Evolutionary conservation across 2,888 invertebrate genomes (phyloP), one percentile per base, ranked within the genome.

Genomic region (Xylocampa areola): DNA sequence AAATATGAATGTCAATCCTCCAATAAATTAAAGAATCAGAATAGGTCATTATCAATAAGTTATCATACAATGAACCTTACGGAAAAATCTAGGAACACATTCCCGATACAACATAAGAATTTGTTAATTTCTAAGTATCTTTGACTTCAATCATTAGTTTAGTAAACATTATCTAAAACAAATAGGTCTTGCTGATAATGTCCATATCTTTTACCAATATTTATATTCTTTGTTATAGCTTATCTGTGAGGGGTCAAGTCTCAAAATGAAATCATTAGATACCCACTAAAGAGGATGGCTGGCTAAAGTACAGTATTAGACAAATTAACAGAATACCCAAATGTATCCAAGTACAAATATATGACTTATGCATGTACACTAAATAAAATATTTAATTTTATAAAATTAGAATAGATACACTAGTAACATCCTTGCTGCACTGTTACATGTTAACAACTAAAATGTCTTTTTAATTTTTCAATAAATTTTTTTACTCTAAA

Each of bases 391-490:
- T n/a, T n/a, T n/a, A n/a, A n/a, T n/a, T n/a, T n/a, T 35, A 25
- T 17, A 27, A 37, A 29, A 44, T 27, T 27, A 43, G 36, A 50
- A 41, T 29, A 45, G 60, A 49, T 68, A 30, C 0, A 35, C 11
- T 16, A 2, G 2, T 25, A 47, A 53, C 52, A 69, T 35, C 43
- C 55, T 45, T 33, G 21, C 70, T 57, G 61, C 27, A 61, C 40
- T 21, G 7, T 2, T 35, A 43, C 44, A 48, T 43, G 36, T 59
- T 59, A 50, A 51, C 16, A 71, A 58, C 61, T 74, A 74, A 70
- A 59, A 50, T 73, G 75, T 73, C 75, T 73, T 73, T 73, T 73
- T n/a, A n/a, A 57, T 59, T 47, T 64, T 61, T 36, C n/a, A n/a
- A n/a, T n/a, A n/a, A n/a, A n/a, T n/a, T n/a, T n/a, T n/a, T n/a